phyloP scores from a whole-genome alignment of 1,140 invertebrate genomes.

The Drosophila nasuta region DNA sequence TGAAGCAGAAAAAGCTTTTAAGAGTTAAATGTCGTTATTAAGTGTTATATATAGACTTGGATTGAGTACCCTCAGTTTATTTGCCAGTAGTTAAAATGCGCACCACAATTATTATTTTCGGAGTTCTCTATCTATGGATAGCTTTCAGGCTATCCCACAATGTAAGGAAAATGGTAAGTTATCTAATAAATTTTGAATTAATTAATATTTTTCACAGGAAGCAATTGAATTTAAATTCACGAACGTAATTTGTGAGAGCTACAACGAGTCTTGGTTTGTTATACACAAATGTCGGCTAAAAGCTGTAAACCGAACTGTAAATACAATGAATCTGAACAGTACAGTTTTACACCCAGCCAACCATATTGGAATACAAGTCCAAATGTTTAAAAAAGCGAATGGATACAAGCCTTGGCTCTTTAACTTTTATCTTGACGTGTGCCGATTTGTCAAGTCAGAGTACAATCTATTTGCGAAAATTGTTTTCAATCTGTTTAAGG shows the following conservation, averaged over 20 bases:
- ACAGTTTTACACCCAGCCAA: slow-evolving; percentile 20
- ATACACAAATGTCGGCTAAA: slow-evolving; percentile 27
- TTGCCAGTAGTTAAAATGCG: background rate
- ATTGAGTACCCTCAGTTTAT: background rate
- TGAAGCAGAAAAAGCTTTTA: slow-evolving; percentile 8
- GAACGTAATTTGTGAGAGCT: slow-evolving; percentile 20
- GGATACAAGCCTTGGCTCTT: slow-evolving; percentile 47
- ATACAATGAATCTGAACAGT: slow-evolving; percentile 7
- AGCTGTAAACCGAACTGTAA: slow-evolving; percentile 26
- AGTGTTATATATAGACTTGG: too few relatives aligned
- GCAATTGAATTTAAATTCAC: slow-evolving; percentile 36
- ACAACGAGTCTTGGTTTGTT: slow-evolving; percentile 38
- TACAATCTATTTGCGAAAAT: slow-evolving; percentile 21
- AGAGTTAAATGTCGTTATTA: background rate
- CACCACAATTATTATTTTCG: background rate
- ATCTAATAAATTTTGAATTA: too few relatives aligned
- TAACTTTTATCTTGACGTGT: slow-evolving; percentile 5
- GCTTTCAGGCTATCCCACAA: background rate
- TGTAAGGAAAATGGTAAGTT: background rate
- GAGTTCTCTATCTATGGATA: background rate
- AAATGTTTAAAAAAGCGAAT: slow-evolving; percentile 23
- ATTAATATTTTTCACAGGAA: slow-evolving; percentile 5
- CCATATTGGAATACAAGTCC: background rate
- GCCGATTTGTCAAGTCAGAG: background rate
- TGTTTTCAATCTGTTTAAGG: slow-evolving; percentile 20